Evolutionary conservation across 2,113 vertebrate species (phyloP).

Genomic region (Turdus rufiventris): DNA sequence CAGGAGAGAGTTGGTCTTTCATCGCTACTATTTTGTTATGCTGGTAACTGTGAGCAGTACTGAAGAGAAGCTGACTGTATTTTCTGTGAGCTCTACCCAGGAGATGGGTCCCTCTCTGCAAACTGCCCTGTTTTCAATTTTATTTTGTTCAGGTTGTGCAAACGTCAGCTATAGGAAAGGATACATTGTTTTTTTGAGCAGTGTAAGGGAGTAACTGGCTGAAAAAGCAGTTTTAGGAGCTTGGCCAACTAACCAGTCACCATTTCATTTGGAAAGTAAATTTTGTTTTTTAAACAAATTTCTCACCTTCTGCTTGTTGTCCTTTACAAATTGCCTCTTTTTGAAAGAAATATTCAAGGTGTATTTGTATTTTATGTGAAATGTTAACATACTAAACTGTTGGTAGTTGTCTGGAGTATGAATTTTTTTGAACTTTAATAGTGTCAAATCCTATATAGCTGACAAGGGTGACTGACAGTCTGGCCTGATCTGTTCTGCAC

Average conservation of each 20-base stretch:
- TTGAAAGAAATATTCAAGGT: not conserved
- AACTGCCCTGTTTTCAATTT: not conserved
- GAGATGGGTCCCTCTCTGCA: not conserved
- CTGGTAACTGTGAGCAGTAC: not conserved
- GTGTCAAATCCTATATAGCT: not conserved
- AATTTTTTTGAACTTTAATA: not conserved
- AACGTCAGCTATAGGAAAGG: not conserved
- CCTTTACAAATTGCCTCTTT: not conserved
- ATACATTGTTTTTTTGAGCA: not conserved
- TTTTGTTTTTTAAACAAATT: not conserved
- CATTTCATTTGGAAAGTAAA: not conserved
- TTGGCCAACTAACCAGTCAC: not conserved
- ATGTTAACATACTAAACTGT: not conserved
- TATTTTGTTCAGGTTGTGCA: not conserved
- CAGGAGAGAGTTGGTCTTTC: not conserved
- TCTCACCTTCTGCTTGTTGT: not conserved
- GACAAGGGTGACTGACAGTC: not conserved
- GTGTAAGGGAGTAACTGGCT: not conserved
- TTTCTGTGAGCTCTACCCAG: not conserved
- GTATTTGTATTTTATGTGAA: not conserved
- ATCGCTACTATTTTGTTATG: not conserved
- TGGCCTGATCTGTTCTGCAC: not conserved
- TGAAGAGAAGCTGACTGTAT: not conserved
- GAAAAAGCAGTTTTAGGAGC: not conserved
- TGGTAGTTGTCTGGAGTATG: not conserved